A percentile compares a stretch with the other conserved stretches of the same genome.
Evolutionary conservation across 2,888 invertebrate species (phyloP).

Genomic region (Alviniconcha strummeri): DNA sequence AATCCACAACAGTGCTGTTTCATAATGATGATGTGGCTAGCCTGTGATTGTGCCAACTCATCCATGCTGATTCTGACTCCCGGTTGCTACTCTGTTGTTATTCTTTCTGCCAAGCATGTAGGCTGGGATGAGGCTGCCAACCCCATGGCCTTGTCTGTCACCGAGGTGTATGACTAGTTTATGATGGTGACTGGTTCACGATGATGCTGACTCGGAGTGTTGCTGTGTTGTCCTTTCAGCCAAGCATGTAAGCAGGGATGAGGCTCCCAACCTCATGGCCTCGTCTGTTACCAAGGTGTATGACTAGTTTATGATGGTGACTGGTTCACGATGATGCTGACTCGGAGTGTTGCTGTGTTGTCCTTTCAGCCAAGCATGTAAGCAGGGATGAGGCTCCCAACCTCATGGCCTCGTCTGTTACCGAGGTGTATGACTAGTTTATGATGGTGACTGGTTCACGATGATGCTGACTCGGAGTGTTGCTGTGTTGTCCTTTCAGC

Average conservation of each 20-base stretch:
- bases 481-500: constrained; percentile 46
- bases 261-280: too few relatives aligned
- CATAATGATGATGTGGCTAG: neutral
- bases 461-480: neutral
- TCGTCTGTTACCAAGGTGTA: neutral
- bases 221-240: neutral
- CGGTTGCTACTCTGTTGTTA: neutral
- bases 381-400: too few relatives aligned
- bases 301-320: too few relatives aligned
- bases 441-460: too few relatives aligned
- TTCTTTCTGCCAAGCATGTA: constrained; percentile 54
- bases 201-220: neutral
- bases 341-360: neutral
- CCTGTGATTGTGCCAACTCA: too few relatives aligned
- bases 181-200: too few relatives aligned
- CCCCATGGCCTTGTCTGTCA: constrained; percentile 95
- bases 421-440: neutral
- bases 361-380: too few relatives aligned
- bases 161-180: too few relatives aligned
- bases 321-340: neutral
- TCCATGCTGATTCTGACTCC: neutral
- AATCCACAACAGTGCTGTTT: neutral
- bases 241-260: too few relatives aligned
- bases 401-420: too few relatives aligned
- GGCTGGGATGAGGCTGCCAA: constrained; percentile 54